Evolutionary conservation across 2,888 invertebrate species (phyloP).

Genomic region (Hypomecis atomaria): DNA sequence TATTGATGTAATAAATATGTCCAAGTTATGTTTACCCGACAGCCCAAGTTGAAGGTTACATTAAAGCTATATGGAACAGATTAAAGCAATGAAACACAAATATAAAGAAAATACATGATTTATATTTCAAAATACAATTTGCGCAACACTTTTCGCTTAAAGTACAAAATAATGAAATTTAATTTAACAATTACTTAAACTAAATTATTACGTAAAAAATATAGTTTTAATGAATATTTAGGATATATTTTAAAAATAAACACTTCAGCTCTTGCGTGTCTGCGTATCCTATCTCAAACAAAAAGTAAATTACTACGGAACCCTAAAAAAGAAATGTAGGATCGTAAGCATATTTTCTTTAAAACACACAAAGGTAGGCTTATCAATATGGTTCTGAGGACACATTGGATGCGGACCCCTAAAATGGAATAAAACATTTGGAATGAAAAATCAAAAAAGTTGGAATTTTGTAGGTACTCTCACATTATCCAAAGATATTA

Average conservation of each 20-base stretch:
- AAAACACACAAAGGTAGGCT: too few relatives aligned
- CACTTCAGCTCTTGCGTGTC: too few relatives aligned
- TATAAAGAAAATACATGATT: conserved; percentile 55
- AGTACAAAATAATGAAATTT: conserved; percentile 2
- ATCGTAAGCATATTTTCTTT: too few relatives aligned
- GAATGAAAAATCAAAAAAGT: conserved; percentile 1
- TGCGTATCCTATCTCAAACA: too few relatives aligned
- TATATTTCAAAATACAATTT: conserved; percentile 54
- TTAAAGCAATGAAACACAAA: conserved; percentile 16
- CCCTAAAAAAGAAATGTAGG: too few relatives aligned
- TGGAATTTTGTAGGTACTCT: conserved; percentile 1
- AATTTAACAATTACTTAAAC: conserved; percentile 1
- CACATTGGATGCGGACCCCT: background rate
- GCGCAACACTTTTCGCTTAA: conserved; percentile 7
- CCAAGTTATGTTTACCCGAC: too few relatives aligned
- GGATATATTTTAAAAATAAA: too few relatives aligned
- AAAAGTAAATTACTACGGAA: too few relatives aligned
- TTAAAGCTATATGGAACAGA: too few relatives aligned
- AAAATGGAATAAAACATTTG: background rate
- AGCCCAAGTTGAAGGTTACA: too few relatives aligned
- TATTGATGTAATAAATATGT: too few relatives aligned
- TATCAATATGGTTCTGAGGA: too few relatives aligned
- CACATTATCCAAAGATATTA: background rate
- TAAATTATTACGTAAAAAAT: background rate
- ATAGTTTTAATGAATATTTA: background rate